These are phyloP conservation scores for Thysanoteuthis rhombus DNA, from an alignment of 2,888 invertebrate species.

Conservation along the genomic window DNA sequence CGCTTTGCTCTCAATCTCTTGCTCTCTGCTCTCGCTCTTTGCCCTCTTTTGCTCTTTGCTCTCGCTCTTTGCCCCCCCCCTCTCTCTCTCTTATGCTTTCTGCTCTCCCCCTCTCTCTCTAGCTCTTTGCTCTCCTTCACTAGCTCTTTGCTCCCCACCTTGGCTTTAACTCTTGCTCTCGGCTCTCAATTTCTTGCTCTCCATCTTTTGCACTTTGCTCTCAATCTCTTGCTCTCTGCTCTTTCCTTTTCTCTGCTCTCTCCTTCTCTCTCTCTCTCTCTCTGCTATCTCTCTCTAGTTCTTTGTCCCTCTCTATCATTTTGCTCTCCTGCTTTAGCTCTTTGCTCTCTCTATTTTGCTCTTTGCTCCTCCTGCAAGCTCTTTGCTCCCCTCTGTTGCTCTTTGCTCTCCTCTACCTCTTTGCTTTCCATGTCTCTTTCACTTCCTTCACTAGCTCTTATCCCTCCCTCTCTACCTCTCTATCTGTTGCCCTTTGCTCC, in stretches of 20 bases:
- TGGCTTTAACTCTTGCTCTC: background rate
- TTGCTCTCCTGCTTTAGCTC: background rate
- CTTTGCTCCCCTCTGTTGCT: background rate
- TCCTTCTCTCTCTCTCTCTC: background rate
- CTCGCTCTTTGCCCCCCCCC: background rate
- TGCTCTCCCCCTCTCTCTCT: too few relatives aligned
- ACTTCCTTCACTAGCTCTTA: background rate
- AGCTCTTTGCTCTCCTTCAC: background rate
- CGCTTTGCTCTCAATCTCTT: too few relatives aligned
- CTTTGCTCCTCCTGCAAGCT: background rate
- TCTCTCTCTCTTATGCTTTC: too few relatives aligned
- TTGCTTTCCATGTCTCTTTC: background rate
- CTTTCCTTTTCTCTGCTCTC: background rate
- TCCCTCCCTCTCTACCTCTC: background rate
- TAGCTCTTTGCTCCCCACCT: background rate
- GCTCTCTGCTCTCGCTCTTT: too few relatives aligned
- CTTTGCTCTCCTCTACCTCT: background rate
- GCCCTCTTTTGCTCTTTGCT: too few relatives aligned
- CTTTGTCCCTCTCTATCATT: background rate
- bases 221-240: background rate
- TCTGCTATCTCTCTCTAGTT: background rate
- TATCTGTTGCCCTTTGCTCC: background rate
- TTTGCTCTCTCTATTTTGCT: background rate
- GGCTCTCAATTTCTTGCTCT: too few relatives aligned
- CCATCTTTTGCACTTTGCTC: background rate